Evolutionary conservation across 1,140 invertebrate species (phyloP).

Genomic region (Holcopasites calliopsidis): DNA sequence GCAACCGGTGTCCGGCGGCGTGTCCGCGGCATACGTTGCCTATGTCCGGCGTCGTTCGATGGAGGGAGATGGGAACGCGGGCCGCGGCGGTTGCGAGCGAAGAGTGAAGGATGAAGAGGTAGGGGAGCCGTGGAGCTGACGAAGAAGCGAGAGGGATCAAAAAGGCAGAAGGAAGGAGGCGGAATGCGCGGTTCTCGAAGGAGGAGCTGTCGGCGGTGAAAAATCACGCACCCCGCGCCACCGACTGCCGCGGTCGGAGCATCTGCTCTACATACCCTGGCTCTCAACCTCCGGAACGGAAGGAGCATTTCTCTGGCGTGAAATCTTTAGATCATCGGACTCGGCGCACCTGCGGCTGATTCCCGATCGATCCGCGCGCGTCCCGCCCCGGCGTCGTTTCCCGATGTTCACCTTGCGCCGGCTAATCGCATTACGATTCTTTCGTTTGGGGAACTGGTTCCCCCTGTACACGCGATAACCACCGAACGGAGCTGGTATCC

Average conservation of each 20-base stretch:
- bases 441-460: constrained; percentile 42
- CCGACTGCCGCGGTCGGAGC: constrained; percentile 64
- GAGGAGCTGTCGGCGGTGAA: constrained; percentile 74
- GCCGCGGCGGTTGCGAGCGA: constrained; percentile 40
- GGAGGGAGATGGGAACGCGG: background rate
- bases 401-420: constrained; percentile 34
- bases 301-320: constrained; percentile 15
- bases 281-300: constrained; percentile 65
- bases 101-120: constrained; percentile 64
- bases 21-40: constrained; percentile 59
- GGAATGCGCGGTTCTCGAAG: constrained; percentile 69
- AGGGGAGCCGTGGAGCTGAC: constrained; percentile 3
- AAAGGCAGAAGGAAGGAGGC: constrained; percentile 51
- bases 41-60: constrained; percentile 23
- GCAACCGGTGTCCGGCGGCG: constrained; percentile 68
- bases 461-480: background rate
- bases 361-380: background rate
- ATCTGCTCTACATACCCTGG: constrained; percentile 76
- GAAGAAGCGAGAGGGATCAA: constrained; percentile 38
- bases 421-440: constrained; percentile 27
- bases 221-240: constrained; percentile 73
- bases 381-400: constrained; percentile 25
- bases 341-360: constrained; percentile 44
- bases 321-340: constrained; percentile 37
- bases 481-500: constrained; percentile 7